phyloP scores from a whole-genome alignment of 2,797 vertebrate species.

The Eulemur rubriventer region DNA sequence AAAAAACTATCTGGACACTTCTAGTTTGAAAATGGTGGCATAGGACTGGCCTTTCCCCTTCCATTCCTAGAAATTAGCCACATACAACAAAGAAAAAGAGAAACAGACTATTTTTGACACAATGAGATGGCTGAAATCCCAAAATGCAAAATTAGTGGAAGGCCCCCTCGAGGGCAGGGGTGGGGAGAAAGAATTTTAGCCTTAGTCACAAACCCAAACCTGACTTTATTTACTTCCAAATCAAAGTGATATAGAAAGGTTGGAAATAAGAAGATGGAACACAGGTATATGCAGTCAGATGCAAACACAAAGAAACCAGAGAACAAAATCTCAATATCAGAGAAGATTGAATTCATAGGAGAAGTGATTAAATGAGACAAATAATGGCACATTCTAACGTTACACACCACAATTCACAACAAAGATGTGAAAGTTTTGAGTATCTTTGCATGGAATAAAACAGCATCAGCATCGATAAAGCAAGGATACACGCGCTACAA shows the following conservation, averaged over 20 bases:
- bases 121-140: not conserved
- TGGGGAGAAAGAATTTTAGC: too few relatives aligned
- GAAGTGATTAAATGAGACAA: too few relatives aligned
- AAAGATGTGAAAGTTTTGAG: not conserved
- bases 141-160: not conserved
- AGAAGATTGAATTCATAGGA: too few relatives aligned
- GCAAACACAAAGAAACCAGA: too few relatives aligned
- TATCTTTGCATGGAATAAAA: not conserved
- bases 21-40: not conserved
- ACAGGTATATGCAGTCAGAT: too few relatives aligned
- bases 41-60: not conserved
- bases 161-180: not conserved
- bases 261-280: too few relatives aligned
- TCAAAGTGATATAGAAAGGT: too few relatives aligned
- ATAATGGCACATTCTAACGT: too few relatives aligned
- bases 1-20: not conserved
- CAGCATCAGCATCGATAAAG: not conserved
- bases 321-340: too few relatives aligned
- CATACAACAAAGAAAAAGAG: not conserved
- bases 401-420: too few relatives aligned
- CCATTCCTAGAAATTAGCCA: not conserved
- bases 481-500: not conserved
- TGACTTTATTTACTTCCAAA: too few relatives aligned
- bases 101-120: not conserved
- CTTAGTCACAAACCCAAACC: too few relatives aligned